These are phyloP conservation scores for Ptycholaimellus sp. DNA, from an alignment of 2,888 invertebrate species.

Conservation along the genomic window DNA sequence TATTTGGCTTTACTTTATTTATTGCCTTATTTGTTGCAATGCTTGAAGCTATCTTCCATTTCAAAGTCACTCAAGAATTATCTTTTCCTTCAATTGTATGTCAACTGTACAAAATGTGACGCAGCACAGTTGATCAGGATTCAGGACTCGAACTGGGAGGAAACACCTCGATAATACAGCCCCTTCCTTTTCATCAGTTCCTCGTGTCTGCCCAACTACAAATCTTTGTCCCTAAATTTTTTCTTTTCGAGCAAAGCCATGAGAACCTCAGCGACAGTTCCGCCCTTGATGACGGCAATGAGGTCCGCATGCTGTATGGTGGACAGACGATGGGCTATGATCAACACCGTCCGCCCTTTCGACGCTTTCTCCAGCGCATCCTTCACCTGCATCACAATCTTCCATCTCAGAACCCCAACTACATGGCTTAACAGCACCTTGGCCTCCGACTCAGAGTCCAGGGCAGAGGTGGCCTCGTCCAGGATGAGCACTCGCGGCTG, in stretches of 20 bases:
- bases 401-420: no score
- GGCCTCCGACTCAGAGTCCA: constrained; percentile 28
- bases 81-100: no score
- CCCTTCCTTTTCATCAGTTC: constrained; percentile 51
- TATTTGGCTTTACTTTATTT: no score
- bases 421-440: no score
- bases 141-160: constrained; percentile 6
- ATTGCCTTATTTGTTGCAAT: no score
- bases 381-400: no score
- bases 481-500: constrained; percentile 52
- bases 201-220: constrained; percentile 39
- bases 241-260: constrained; percentile 1
- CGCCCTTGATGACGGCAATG: constrained; percentile 65
- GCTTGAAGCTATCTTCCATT: no score
- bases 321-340: constrained; percentile 76
- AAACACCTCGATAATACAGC: constrained; percentile 51
- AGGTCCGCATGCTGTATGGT: constrained; percentile 70
- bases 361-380: constrained; percentile 58
- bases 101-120: no score
- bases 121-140: no score
- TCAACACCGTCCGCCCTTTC: constrained; percentile 59
- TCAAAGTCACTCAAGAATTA: no score
- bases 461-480: constrained; percentile 85
- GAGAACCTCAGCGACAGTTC: constrained; percentile 51
- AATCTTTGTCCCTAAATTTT: not conserved